These are phyloP conservation scores for Scalopus aquaticus DNA, from an alignment of 2,113 vertebrate genomes.

Conservation along the genomic window DNA sequence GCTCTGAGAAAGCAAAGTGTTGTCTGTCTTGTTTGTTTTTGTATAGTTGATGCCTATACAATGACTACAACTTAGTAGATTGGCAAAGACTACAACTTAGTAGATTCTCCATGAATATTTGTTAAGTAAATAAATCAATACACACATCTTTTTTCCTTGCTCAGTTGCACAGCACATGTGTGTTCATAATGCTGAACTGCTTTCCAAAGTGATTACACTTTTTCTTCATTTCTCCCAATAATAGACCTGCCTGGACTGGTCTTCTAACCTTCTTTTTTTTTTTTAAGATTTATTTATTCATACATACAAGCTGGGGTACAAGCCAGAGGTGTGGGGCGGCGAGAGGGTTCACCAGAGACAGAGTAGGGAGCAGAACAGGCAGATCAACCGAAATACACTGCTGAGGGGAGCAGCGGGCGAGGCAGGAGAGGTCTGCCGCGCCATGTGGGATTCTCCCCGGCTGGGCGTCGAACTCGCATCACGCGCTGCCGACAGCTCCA, in stretches of 20 bases:
- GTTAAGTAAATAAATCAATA: not conserved
- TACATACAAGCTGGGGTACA: too few species aligned
- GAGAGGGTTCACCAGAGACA: too few species aligned
- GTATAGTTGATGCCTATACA: not conserved
- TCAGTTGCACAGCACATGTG: not conserved
- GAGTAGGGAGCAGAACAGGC: too few species aligned
- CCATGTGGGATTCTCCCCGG: too few species aligned
- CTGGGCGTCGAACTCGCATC: too few species aligned
- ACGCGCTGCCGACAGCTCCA: too few species aligned
- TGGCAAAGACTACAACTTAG: not conserved
- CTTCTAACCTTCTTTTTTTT: constrained; percentile 7
- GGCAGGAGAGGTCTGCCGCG: too few species aligned
- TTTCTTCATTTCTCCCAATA: not conserved
- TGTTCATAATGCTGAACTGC: not conserved
- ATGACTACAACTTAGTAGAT: not conserved
- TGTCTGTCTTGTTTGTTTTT: not conserved
- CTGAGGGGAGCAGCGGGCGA: too few species aligned
- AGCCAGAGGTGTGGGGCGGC: too few species aligned
- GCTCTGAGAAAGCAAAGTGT: not conserved
- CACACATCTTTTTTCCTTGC: not conserved
- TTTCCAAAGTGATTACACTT: not conserved
- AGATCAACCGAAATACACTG: too few species aligned
- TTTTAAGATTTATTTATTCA: too few species aligned
- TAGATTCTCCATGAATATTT: not conserved
- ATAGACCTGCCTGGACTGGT: not conserved